phyloP scores from a whole-genome alignment of 2,888 invertebrate genomes.

The Dorcus hopei region DNA sequence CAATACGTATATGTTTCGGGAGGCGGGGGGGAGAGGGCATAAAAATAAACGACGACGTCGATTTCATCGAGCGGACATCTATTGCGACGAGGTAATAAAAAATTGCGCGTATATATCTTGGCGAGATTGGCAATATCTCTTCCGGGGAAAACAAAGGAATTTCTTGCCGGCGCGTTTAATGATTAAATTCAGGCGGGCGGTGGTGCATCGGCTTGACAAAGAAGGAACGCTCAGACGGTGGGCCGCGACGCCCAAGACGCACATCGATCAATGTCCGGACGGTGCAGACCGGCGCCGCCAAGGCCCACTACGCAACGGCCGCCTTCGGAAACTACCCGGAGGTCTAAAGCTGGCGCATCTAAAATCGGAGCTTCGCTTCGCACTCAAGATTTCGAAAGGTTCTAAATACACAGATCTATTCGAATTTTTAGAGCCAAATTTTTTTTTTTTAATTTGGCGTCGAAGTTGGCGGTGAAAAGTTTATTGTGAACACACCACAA shows the following conservation, averaged over 20 bases:
- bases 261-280: conserved; percentile 63
- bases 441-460: too few species aligned
- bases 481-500: too few species aligned
- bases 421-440: too few species aligned
- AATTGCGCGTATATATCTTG: background rate
- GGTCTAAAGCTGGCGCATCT: background rate
- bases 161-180: conserved; percentile 30
- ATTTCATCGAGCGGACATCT: conserved; percentile 2
- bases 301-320: conserved; percentile 23
- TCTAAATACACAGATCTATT: too few species aligned
- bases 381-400: background rate
- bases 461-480: too few species aligned
- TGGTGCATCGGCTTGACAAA: conserved; percentile 18
- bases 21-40: too few species aligned
- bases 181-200: conserved; percentile 28
- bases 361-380: background rate
- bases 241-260: conserved; percentile 61
- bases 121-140: conserved; percentile 1
- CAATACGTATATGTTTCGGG: too few species aligned
- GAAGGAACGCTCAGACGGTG: conserved; percentile 46
- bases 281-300: conserved; percentile 44
- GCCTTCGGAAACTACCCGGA: background rate
- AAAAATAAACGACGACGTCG: too few species aligned
- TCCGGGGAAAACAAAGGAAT: conserved; percentile 13
- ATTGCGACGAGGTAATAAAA: conserved; percentile 1